Conservation (phyloP, 2,113 vertebrate genomes). For the Oreochromis spilurus region DNA sequence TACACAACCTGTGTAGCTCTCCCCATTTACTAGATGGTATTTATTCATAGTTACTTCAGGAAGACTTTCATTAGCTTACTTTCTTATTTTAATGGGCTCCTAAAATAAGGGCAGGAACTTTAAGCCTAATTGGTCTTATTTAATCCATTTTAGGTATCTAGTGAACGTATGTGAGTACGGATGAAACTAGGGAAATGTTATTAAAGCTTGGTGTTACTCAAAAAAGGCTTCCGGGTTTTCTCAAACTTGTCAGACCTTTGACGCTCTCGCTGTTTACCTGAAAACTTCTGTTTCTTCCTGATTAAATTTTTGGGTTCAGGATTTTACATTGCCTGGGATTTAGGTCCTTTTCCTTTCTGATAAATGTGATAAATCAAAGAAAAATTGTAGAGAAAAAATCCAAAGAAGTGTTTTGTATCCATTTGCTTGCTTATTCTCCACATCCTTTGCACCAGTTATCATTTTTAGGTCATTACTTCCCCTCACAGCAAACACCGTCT, state of each 20-base stretch:
- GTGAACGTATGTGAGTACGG: fast-evolving
- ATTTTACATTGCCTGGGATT: neutral
- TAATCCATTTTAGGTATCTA: neutral
- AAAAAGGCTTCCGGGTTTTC: neutral
- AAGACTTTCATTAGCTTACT: neutral
- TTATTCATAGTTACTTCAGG: neutral
- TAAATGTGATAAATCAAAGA: neutral
- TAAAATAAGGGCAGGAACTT: fast-evolving
- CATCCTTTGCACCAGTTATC: neutral
- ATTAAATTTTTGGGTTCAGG: fast-evolving
- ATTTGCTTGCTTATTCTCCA: fast-evolving
- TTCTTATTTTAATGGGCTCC: neutral
- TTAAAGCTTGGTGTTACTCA: neutral
- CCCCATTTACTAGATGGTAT: fast-evolving
- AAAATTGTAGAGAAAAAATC: neutral
- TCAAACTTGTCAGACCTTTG: neutral
- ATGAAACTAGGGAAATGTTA: neutral
- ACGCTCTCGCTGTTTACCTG: fast-evolving
- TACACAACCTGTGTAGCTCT: neutral
- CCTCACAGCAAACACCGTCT: neutral
- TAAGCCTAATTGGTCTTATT: neutral
- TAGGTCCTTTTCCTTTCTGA: neutral
- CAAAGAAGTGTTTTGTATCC: neutral
- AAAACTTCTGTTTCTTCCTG: neutral
- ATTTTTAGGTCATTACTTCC: neutral